Percentiles rank a stretch among this genome's conserved stretches.
These are phyloP conservation scores for Oryzias curvinotus DNA, from an alignment of 2,113 vertebrate species.

Conservation along the genomic window DNA sequence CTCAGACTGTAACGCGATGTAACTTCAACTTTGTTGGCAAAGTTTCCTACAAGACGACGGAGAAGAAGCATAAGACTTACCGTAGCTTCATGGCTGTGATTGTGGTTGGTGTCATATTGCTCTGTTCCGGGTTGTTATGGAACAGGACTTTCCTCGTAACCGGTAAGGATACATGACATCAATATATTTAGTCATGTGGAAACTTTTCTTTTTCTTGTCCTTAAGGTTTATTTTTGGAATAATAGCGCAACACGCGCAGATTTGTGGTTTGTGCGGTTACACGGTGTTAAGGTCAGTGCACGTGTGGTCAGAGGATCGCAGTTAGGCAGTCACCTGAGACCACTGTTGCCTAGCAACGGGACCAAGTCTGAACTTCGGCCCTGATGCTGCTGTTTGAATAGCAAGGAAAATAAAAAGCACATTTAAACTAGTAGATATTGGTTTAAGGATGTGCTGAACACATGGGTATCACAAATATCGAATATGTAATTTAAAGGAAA, in stretches of 20 bases:
- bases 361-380: conserved; percentile 47
- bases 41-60: background rate
- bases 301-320: conserved; percentile 13
- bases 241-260: background rate
- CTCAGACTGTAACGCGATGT: background rate
- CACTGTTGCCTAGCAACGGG: conserved; percentile 40
- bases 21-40: background rate
- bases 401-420: no score
- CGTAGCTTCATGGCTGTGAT: conserved; percentile 49
- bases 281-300: conserved; percentile 14
- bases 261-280: conserved; percentile 1
- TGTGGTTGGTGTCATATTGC: conserved; percentile 33
- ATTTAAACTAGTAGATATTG: no score
- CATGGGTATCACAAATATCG: no score
- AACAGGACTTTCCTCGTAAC: conserved; percentile 17
- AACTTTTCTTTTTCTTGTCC: background rate
- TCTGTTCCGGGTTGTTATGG: conserved; percentile 28
- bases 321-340: conserved; percentile 46
- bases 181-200: no score
- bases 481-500: no score
- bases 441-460: no score
- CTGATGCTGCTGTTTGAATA: conserved; percentile 12
- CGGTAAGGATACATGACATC: conserved; percentile 38
- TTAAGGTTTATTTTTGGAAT: no score
- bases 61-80: conserved; percentile 14